Evolutionary conservation across 2,797 vertebrate species (phyloP).

Genomic region (Pterois miles): DNA sequence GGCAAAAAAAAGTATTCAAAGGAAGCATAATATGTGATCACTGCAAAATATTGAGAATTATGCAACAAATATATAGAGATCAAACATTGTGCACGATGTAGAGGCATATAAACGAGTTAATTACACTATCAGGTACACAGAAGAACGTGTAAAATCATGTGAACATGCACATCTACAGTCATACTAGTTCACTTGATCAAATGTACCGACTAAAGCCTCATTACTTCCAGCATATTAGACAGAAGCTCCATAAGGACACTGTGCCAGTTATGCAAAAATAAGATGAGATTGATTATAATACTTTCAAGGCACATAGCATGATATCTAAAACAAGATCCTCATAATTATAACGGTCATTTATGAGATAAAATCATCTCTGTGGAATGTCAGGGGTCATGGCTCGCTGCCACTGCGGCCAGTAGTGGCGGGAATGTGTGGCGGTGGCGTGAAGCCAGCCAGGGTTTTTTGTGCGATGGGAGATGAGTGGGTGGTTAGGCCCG

Average conservation of each 20-base stretch:
- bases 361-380: conserved; percentile 20
- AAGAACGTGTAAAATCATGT: neutral
- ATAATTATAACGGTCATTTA: neutral
- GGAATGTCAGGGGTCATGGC: conserved; percentile 5
- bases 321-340: neutral
- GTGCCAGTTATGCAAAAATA: neutral
- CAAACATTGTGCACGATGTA: neutral
- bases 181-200: neutral
- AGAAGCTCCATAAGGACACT: neutral
- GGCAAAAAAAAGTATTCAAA: neutral
- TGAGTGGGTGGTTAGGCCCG: conserved; percentile 26
- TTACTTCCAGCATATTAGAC: neutral
- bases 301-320: neutral
- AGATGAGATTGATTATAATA: neutral
- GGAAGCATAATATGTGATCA: too few relatives aligned
- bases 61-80: neutral
- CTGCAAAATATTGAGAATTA: neutral
- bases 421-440: conserved; percentile 20
- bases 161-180: neutral
- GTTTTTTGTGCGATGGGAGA: conserved; percentile 21
- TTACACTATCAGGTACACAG: neutral
- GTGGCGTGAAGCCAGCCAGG: conserved; percentile 9
- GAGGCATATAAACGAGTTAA: neutral
- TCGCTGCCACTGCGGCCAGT: neutral
- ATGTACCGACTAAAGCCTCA: neutral